Base-by-base conservation (phyloP, 1,140 invertebrate species). In the Branchinecta lindahli region DNA sequence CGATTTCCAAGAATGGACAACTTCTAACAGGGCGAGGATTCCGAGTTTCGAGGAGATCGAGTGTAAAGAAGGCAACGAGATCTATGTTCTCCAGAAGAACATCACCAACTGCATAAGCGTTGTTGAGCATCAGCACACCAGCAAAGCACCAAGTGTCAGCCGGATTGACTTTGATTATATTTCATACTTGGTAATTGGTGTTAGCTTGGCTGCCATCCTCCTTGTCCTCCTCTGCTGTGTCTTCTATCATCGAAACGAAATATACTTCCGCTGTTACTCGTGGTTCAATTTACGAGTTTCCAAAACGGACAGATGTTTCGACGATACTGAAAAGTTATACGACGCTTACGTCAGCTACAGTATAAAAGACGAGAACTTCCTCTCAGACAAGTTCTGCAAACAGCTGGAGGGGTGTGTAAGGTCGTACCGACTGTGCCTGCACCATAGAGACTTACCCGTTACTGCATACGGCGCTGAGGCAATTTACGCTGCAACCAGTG, bases 311-410 rank as follows among this genome's bases (percentile, higher is more conserved):
- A 66, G 71, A 21, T 67, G 68, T 18, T 69, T 68, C 9, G 85
- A 86, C 74, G 88, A 91, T 76, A 86, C 89, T 75, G 89, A 91
- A 80, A 85, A 88, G 73, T 83, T 91, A 45, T 93, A 91, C 77
- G 92, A 96, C 78, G 91, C 91, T 10, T 95, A 93, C 77, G 86
- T 95, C 61, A 90, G 89, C 66, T 95, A 95, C 80, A 92, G 90
- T 74, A 85, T 90, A 44, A 90, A 94, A 77, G 92, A 96, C 78
- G 90, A 93, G 77, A 85, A 86, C 45, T 94, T 91, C 79, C 89
- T 94, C 7, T 87, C 87, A 73, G 87, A 92, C 76, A 79, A 81
- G 20, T 85, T 85, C 46, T 69, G 76, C 4, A 74, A 76, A 10
- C n/a, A 68, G 20, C 10, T 44, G 21, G n/a, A 46, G 65, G 65